Evolutionary conservation across 2,113 vertebrate genomes (phyloP).

Genomic region (Camarhynchus parvulus): DNA sequence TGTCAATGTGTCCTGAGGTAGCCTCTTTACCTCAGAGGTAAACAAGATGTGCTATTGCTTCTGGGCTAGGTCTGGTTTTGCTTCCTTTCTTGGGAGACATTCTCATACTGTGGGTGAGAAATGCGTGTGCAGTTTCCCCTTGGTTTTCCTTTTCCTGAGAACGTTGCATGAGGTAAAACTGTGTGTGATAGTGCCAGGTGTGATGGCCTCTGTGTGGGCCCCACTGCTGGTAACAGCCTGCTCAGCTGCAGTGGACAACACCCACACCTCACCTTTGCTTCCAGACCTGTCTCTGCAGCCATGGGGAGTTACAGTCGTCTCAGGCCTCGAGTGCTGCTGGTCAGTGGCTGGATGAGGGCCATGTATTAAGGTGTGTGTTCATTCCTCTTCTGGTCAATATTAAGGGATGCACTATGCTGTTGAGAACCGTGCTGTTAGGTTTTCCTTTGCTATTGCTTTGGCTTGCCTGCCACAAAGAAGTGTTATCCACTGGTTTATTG

Average conservation of each 20-base stretch:
- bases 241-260: neutral
- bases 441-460: neutral
- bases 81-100: neutral
- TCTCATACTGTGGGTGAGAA: neutral
- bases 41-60: neutral
- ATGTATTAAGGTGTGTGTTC: accelerated
- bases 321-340: neutral
- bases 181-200: neutral
- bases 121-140: accelerated
- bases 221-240: neutral
- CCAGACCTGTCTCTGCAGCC: neutral
- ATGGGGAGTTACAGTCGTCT: neutral
- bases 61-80: neutral
- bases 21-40: neutral
- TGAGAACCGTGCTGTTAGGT: neutral
- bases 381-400: neutral
- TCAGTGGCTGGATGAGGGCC: neutral
- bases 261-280: neutral
- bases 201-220: too few relatives aligned
- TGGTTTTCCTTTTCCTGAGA: neutral
- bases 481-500: neutral
- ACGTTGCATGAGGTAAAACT: neutral
- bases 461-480: neutral
- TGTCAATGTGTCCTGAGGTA: neutral
- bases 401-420: neutral